These are phyloP conservation scores for Pseudocheirus occidentalis DNA, from an alignment of 2,797 vertebrate genomes.

Conservation along the genomic window DNA sequence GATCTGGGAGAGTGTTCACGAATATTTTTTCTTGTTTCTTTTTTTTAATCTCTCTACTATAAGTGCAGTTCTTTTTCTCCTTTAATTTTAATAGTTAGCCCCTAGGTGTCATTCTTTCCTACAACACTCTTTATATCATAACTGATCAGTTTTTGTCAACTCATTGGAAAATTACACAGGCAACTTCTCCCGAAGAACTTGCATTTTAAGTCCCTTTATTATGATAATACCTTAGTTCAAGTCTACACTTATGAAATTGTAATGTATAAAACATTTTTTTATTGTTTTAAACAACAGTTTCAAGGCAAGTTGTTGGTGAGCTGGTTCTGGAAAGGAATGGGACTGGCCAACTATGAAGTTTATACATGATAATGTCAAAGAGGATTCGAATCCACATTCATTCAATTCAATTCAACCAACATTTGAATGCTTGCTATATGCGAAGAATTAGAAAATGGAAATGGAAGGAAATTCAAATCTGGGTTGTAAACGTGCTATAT, in stretches of 20 bases:
- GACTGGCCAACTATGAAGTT: not conserved
- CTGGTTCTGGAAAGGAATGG: not conserved
- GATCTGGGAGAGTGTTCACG: not conserved
- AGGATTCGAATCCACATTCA: not conserved
- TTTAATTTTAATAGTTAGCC: not conserved
- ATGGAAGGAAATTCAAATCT: not conserved
- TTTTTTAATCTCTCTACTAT: not conserved
- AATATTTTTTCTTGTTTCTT: not conserved
- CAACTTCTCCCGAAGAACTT: not conserved
- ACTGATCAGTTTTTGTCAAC: not conserved
- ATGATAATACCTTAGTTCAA: not conserved
- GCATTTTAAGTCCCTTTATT: constrained; percentile 6
- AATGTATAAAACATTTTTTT: constrained; percentile 3
- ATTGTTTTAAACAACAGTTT: not conserved
- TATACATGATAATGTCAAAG: not conserved
- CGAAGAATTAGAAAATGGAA: not conserved
- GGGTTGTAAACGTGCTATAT: not conserved
- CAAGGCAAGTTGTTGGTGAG: not conserved
- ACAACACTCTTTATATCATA: not conserved
- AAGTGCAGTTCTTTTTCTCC: not conserved
- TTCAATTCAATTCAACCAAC: not conserved
- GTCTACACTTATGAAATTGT: not conserved
- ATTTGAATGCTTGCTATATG: not conserved
- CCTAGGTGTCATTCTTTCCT: not conserved
- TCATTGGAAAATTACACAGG: not conserved